A percentile compares a stretch with the other conserved stretches of the same genome.
Evolutionary conservation across 2,797 vertebrate species (phyloP).

Genomic region (Graptemys geographica): DNA sequence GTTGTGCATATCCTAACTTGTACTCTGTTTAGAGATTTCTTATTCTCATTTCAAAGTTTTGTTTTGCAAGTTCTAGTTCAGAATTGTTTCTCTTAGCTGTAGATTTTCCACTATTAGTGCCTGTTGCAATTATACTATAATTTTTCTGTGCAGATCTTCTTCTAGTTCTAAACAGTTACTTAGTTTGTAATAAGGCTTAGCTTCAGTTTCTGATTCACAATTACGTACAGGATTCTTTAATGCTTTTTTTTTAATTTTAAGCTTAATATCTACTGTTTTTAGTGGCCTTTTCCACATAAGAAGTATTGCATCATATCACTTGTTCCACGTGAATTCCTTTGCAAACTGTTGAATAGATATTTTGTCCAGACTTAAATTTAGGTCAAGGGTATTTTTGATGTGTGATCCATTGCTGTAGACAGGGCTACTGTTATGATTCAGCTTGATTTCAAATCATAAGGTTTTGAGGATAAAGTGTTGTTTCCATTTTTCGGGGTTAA

Average conservation of each 20-base stretch:
- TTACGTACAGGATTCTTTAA: not conserved
- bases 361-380: not conserved
- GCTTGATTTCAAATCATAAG: not conserved
- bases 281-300: not conserved
- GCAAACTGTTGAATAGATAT: not conserved
- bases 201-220: not conserved
- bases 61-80: not conserved
- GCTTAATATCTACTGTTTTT: not conserved
- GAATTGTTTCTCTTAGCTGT: not conserved
- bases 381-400: not conserved
- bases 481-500: conserved; percentile 5
- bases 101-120: not conserved
- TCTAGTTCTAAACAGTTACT: not conserved
- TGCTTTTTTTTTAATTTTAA: not conserved
- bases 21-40: not conserved
- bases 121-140: not conserved
- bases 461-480: not conserved
- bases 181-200: not conserved
- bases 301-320: not conserved
- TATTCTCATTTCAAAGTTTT: not conserved
- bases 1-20: not conserved
- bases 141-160: not conserved
- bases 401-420: not conserved
- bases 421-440: not conserved
- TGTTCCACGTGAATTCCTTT: not conserved